Evolutionary conservation across 1,140 invertebrate genomes (phyloP).

Genomic region (Drosophila orosa): DNA sequence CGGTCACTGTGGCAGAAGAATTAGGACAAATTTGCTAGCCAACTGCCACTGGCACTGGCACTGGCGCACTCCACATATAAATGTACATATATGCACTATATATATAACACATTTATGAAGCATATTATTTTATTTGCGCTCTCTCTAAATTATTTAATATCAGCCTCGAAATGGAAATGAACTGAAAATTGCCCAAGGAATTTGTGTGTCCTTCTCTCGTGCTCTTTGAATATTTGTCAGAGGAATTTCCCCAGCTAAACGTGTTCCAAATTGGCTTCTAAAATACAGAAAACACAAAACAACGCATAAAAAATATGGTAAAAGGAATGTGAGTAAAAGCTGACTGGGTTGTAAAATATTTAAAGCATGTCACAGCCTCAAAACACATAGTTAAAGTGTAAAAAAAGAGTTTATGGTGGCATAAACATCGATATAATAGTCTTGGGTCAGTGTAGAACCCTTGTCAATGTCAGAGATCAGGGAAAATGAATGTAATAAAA

Average conservation of each 20-base stretch:
- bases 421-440: slow-evolving; percentile 5
- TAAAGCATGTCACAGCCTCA: neutral
- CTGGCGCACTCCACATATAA: neutral
- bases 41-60: slow-evolving; percentile 14
- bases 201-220: slow-evolving; percentile 1
- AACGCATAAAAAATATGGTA: slow-evolving; percentile 6
- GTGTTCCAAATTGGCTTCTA: slow-evolving; percentile 3
- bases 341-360: slow-evolving; percentile 13
- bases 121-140: slow-evolving; percentile 33
- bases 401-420: neutral
- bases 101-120: slow-evolving; percentile 27
- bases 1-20: slow-evolving; percentile 52
- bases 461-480: slow-evolving; percentile 30
- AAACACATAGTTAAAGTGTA: neutral
- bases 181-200: slow-evolving; percentile 23
- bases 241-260: slow-evolving; percentile 17
- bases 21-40: slow-evolving; percentile 34
- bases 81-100: slow-evolving; percentile 1
- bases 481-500: slow-evolving; percentile 16
- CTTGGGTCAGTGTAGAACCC: slow-evolving; percentile 22
- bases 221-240: neutral
- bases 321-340: slow-evolving; percentile 2
- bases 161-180: slow-evolving; percentile 32
- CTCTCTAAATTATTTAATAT: slow-evolving; percentile 42
- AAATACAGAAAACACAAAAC: neutral